Evolutionary conservation across 2,797 vertebrate species (phyloP).

Genomic region (Falco berigora): DNA sequence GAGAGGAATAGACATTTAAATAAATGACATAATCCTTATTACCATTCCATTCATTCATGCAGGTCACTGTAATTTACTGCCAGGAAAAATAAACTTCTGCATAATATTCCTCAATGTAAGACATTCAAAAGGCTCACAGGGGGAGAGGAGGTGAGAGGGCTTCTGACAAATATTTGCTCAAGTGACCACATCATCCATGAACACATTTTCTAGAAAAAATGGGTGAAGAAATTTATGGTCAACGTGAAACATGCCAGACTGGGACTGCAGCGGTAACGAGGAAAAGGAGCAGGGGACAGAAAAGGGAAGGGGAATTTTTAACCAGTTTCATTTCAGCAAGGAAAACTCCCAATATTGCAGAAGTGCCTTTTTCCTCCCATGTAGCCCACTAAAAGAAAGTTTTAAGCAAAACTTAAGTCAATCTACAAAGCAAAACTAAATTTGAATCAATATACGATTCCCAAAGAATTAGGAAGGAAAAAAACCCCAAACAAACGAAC

Average conservation of each 20-base stretch:
- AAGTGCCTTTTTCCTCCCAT: not conserved
- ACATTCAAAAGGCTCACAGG: constrained; percentile 42
- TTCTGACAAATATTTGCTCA: constrained; percentile 60
- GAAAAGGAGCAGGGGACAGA: not conserved
- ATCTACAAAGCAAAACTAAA: not conserved
- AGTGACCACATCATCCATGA: not conserved
- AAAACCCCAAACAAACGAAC: not conserved
- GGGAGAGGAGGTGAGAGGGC: constrained; percentile 2
- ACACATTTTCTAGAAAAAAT: not conserved
- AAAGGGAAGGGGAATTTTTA: not conserved
- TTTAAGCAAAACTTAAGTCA: not conserved
- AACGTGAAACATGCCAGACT: not conserved
- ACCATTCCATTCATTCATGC: constrained; percentile 64
- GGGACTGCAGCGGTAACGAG: not conserved
- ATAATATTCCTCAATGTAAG: constrained; percentile 52
- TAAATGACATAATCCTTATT: constrained; percentile 64
- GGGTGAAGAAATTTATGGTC: not conserved
- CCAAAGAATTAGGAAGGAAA: not conserved
- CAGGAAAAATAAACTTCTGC: constrained; percentile 63
- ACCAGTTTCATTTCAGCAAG: not conserved
- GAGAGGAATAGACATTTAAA: constrained; percentile 60
- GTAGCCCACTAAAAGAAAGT: not conserved
- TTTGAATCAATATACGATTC: not conserved
- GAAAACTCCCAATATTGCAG: not conserved
- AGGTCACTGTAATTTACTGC: constrained; percentile 44